Conservation (phyloP, 2,888 invertebrate genomes). For the Ariolimax columbianus region DNA sequence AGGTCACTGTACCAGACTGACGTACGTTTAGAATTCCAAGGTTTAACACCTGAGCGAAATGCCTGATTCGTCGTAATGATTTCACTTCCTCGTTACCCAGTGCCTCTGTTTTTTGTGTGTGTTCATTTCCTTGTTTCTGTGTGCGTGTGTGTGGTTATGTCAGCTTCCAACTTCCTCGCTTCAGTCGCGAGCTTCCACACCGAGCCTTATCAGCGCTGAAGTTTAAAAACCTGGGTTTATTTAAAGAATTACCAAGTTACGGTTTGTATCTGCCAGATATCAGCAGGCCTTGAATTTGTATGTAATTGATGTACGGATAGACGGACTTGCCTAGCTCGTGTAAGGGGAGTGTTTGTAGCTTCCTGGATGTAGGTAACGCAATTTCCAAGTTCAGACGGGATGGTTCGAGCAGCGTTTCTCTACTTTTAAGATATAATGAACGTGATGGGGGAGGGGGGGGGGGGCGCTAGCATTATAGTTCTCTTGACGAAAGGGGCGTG, state of each 20-base stretch:
- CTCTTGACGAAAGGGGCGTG: too few species aligned
- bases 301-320: constrained; percentile 11
- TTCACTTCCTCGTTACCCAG: too few species aligned
- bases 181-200: background rate
- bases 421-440: background rate
- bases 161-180: background rate
- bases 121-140: too few species aligned
- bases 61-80: too few species aligned
- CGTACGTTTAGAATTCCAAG: too few species aligned
- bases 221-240: background rate
- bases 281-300: background rate
- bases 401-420: background rate
- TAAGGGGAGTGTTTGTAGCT: background rate
- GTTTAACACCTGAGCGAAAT: too few species aligned
- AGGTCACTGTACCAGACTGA: too few species aligned
- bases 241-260: background rate
- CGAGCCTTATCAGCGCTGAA: background rate
- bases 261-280: background rate
- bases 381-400: background rate
- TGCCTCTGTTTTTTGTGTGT: too few species aligned
- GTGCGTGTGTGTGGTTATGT: too few species aligned
- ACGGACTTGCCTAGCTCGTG: background rate
- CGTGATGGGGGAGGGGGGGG: too few species aligned
- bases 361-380: background rate
- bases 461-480: too few species aligned